Percentiles rank a stretch among this genome's conserved stretches.
Evolutionary conservation across 1,140 invertebrate species (phyloP).

Genomic region (Anadara kagoshimensis): DNA sequence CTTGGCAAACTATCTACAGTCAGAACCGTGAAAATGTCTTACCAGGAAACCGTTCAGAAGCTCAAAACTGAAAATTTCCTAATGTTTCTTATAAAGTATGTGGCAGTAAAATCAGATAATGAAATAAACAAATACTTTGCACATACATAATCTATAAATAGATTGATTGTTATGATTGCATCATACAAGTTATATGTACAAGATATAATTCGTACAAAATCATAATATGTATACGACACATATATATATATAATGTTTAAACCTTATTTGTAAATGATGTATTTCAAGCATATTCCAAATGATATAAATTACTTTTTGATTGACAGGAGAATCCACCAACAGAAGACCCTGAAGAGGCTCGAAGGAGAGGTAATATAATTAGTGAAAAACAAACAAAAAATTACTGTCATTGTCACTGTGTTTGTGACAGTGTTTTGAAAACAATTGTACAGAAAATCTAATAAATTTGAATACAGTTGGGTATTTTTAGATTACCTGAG

Average conservation of each 20-base stretch:
- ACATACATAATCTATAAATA: neutral
- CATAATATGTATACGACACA: too few relatives aligned
- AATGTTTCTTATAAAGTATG: neutral
- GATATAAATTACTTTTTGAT: slow-evolving; percentile 9
- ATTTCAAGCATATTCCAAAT: slow-evolving; percentile 61
- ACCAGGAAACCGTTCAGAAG: neutral
- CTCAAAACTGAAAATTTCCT: neutral
- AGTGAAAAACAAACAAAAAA: too few relatives aligned
- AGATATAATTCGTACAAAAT: neutral
- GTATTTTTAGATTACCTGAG: too few relatives aligned
- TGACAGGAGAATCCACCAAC: slow-evolving; percentile 61
- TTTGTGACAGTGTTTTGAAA: too few relatives aligned
- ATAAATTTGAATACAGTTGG: too few relatives aligned
- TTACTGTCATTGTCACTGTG: too few relatives aligned
- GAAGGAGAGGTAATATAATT: slow-evolving; percentile 49
- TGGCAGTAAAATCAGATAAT: neutral
- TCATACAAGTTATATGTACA: neutral
- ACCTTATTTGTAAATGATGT: slow-evolving; percentile 75
- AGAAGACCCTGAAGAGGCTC: slow-evolving; percentile 52
- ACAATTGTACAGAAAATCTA: too few relatives aligned
- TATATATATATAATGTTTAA: neutral
- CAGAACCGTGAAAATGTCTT: neutral
- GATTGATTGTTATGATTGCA: neutral
- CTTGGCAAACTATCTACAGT: too few relatives aligned
- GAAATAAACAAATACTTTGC: neutral